Percentiles rank a stretch among this genome's conserved stretches.
These are phyloP conservation scores for Sebastes matsubarae DNA, from an alignment of 2,797 vertebrate species.

Conservation along the genomic window DNA sequence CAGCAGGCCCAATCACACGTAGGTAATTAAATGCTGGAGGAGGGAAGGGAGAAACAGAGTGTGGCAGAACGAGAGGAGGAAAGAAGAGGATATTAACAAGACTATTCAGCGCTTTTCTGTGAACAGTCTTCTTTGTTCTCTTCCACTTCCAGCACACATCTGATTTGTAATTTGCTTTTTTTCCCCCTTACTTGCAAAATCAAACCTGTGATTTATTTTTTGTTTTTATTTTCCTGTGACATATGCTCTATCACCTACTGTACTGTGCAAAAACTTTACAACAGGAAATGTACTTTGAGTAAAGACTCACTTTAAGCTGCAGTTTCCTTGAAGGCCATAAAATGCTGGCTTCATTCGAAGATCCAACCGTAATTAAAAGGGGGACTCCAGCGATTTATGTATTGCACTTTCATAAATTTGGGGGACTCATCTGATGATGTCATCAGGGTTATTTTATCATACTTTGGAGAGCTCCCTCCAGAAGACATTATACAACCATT, in stretches of 20 bases:
- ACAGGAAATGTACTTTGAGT: not conserved
- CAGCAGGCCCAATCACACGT: slow-evolving; percentile 56
- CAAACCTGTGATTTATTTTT: not conserved
- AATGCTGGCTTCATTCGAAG: not conserved
- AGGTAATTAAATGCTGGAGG: slow-evolving; percentile 59
- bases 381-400: not conserved
- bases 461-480: not conserved
- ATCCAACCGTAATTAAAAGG: not conserved
- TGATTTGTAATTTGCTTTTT: not conserved
- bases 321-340: not conserved
- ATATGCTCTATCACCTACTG: not conserved
- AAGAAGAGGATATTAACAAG: slow-evolving; percentile 7
- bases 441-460: not conserved
- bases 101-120: slow-evolving; percentile 26
- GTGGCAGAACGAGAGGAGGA: slow-evolving; percentile 25
- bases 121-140: slow-evolving; percentile 28
- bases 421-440: not conserved
- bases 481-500: not conserved
- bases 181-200: not conserved
- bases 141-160: slow-evolving; percentile 8
- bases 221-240: not conserved
- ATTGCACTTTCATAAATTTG: not conserved
- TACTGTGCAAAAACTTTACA: not conserved
- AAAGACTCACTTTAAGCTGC: not conserved
- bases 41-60: slow-evolving; percentile 25